Evolutionary conservation across 2,888 invertebrate species (phyloP).

Genomic region (Drosophila peninsularis): DNA sequence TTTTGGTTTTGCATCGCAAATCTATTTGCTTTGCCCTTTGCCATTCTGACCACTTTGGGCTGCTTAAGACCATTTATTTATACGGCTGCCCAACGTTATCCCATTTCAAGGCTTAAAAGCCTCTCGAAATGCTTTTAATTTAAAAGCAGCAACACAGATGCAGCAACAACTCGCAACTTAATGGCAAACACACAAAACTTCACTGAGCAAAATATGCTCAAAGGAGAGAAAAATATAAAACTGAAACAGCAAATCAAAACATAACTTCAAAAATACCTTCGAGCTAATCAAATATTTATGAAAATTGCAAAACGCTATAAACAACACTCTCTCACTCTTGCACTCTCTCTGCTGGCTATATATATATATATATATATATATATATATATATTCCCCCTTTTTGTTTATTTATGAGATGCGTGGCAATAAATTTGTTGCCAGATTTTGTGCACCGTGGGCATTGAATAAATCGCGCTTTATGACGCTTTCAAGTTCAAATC

Average conservation of each 20-base stretch:
- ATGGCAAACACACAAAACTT: conserved; percentile 11
- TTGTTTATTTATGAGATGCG: conserved; percentile 46
- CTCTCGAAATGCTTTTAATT: conserved; percentile 47
- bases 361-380: conserved; percentile 6
- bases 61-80: conserved; percentile 29
- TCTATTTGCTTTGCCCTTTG: conserved; percentile 10
- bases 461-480: conserved; percentile 51
- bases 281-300: conserved; percentile 73
- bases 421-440: conserved; percentile 43
- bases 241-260: conserved; percentile 6
- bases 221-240: background rate
- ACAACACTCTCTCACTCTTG: background rate
- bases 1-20: background rate
- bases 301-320: conserved; percentile 43
- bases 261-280: conserved; percentile 41
- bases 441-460: conserved; percentile 37
- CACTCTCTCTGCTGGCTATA: conserved; percentile 13
- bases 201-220: conserved; percentile 24
- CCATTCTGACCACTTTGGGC: conserved; percentile 19
- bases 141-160: conserved; percentile 19
- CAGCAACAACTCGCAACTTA: conserved; percentile 12
- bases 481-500: conserved; percentile 45
- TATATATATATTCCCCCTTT: conserved; percentile 3
- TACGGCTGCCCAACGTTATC: conserved; percentile 22
- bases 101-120: conserved; percentile 21